A percentile compares a stretch with the other conserved stretches of the same genome.
Evolutionary conservation across 2,888 invertebrate species (phyloP).

Genomic region (Dorcus hopei): DNA sequence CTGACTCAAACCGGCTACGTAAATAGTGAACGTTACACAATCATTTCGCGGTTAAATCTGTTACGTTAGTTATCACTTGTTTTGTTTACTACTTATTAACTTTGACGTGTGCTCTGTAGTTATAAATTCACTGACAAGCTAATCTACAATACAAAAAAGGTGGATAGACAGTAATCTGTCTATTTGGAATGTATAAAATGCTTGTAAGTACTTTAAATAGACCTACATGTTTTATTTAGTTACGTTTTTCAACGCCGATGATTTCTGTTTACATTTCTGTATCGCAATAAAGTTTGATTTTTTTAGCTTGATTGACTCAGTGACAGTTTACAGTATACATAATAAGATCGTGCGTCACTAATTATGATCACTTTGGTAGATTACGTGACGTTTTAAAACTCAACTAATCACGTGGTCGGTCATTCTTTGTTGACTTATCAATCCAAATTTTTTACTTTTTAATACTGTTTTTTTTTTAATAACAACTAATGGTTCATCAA

Average conservation of each 20-base stretch:
- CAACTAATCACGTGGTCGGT: no score
- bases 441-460: no score
- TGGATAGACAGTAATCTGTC: slow-evolving; percentile 13
- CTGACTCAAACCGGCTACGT: slow-evolving; percentile 6
- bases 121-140: neutral
- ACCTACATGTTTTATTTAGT: slow-evolving; percentile 6
- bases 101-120: neutral
- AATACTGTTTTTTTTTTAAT: no score
- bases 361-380: no score
- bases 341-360: no score
- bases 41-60: slow-evolving; percentile 4
- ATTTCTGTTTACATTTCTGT: no score
- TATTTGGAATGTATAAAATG: slow-evolving; percentile 18
- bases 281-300: no score
- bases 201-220: slow-evolving; percentile 14
- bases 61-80: neutral
- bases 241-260: neutral
- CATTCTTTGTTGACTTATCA: no score
- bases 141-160: neutral
- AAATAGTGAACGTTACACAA: slow-evolving; percentile 9
- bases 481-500: no score
- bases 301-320: no score
- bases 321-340: no score
- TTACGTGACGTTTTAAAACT: no score
- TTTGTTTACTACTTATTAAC: neutral